These are phyloP conservation scores for Trogon surrucura DNA, from an alignment of 2,113 vertebrate species.

Conservation along the genomic window DNA sequence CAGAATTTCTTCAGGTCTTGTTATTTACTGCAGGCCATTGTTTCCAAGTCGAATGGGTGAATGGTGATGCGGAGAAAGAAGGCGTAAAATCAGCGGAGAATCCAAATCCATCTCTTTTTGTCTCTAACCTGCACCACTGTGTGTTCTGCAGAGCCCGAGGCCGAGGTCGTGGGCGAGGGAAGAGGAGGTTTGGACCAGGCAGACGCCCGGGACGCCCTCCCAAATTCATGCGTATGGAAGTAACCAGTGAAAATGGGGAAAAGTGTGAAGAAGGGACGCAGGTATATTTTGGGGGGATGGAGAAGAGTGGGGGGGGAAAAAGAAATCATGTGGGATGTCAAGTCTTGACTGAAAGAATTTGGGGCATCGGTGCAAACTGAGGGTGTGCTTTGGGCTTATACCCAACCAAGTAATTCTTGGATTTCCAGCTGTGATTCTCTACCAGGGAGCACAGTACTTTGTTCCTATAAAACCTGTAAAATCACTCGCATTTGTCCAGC, in stretches of 20 bases:
- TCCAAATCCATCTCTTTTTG: neutral
- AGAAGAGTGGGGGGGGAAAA: neutral
- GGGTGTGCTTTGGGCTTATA: neutral
- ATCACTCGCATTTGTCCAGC: neutral
- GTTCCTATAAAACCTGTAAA: neutral
- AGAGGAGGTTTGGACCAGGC: slow-evolving; percentile 90
- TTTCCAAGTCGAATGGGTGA: neutral
- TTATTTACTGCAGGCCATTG: neutral
- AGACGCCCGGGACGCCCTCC: slow-evolving; percentile 91
- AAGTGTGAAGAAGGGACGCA: slow-evolving; percentile 79
- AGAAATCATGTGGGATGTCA: neutral
- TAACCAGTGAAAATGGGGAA: slow-evolving; percentile 82
- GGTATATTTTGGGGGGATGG: slow-evolving; percentile 51
- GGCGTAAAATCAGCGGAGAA: neutral
- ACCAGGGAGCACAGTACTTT: neutral
- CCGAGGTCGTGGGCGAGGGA: slow-evolving; percentile 89
- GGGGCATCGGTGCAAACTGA: neutral
- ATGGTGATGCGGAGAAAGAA: neutral
- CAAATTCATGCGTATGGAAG: slow-evolving; percentile 90
- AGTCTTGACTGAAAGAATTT: neutral
- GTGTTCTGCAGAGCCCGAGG: slow-evolving; percentile 84
- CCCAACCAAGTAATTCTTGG: neutral
- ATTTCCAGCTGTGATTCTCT: neutral
- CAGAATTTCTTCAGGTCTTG: neutral
- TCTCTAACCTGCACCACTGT: slow-evolving; percentile 28